Conservation (phyloP, 1,140 invertebrate species). For the Tribolium madens region DNA sequence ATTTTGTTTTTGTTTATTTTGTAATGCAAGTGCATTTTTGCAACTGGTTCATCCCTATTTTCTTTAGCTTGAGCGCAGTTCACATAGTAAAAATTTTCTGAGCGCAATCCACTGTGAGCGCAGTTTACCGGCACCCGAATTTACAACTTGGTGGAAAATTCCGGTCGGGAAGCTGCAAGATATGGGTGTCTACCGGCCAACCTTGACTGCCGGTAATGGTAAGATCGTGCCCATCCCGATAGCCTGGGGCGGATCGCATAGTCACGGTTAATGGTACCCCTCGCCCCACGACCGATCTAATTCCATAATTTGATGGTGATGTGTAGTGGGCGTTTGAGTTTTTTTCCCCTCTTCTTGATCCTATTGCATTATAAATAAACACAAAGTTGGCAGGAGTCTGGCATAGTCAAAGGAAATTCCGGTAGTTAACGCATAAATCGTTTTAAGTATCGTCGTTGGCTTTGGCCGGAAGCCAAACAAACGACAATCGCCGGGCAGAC, state of each 20-base stretch:
- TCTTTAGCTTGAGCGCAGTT: too few relatives aligned
- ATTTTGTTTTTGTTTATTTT: too few relatives aligned
- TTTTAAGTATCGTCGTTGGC: slow-evolving; percentile 25
- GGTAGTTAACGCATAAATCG: slow-evolving; percentile 37
- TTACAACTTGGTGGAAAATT: slow-evolving; percentile 17
- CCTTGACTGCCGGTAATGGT: slow-evolving; percentile 43
- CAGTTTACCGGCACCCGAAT: too few relatives aligned
- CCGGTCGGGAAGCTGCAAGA: neutral
- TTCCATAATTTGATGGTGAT: too few relatives aligned
- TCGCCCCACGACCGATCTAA: slow-evolving; percentile 32
- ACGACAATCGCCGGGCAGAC: slow-evolving; percentile 14
- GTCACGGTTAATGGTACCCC: slow-evolving; percentile 44
- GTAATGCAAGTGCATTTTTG: too few relatives aligned
- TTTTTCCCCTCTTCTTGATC: slow-evolving; percentile 16
- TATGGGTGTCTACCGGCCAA: slow-evolving; percentile 25
- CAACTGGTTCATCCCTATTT: too few relatives aligned
- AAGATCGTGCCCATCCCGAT: slow-evolving; percentile 38
- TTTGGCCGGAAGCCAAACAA: slow-evolving; percentile 33
- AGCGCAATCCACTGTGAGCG: too few relatives aligned
- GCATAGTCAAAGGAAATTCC: slow-evolving; percentile 36
- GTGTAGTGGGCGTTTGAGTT: slow-evolving; percentile 4
- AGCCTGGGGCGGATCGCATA: slow-evolving; percentile 26
- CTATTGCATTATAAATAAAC: slow-evolving; percentile 38
- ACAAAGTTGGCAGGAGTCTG: slow-evolving; percentile 24
- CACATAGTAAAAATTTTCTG: too few relatives aligned